Evolutionary conservation across 1,140 invertebrate species (phyloP).

Genomic region (Matsumurasca onukii): DNA sequence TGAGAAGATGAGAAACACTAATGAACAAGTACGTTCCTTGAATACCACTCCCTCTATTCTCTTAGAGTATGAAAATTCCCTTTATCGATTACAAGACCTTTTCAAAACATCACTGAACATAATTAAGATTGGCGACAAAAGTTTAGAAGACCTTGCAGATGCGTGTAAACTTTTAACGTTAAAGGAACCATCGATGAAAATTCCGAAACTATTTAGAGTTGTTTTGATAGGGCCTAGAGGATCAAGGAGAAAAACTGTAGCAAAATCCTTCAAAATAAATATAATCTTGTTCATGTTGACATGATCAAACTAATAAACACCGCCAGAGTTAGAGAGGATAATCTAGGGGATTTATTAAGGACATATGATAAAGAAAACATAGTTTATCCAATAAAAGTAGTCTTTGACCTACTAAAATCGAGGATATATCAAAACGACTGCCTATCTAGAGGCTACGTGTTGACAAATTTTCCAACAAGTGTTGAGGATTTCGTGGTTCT

Average conservation of each 20-base stretch:
- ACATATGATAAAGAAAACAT: background rate
- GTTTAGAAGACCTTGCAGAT: slow-evolving; percentile 1
- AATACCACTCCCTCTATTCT: background rate
- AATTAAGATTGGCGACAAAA: background rate
- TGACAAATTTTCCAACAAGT: slow-evolving; percentile 56
- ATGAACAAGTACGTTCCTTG: background rate
- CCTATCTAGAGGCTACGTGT: slow-evolving; percentile 59
- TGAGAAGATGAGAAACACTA: background rate
- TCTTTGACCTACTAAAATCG: slow-evolving; percentile 45
- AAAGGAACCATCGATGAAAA: background rate
- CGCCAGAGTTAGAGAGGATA: slow-evolving; percentile 49
- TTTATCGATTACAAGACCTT: slow-evolving; percentile 4
- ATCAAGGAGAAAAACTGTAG: slow-evolving; percentile 42
- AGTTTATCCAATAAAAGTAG: slow-evolving; percentile 40
- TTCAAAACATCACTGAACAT: slow-evolving; percentile 1
- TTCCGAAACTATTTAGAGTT: slow-evolving; percentile 45
- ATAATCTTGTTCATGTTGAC: slow-evolving; percentile 51
- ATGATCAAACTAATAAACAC: slow-evolving; percentile 55
- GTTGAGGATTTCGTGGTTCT: slow-evolving; percentile 58
- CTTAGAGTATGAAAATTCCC: background rate
- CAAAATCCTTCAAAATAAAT: slow-evolving; percentile 43
- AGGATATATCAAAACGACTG: slow-evolving; percentile 51
- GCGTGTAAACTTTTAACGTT: background rate
- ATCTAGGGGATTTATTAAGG: slow-evolving; percentile 44
- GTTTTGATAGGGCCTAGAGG: slow-evolving; percentile 45